A percentile compares a stretch with the other conserved stretches of the same genome.
Conservation (phyloP, 1,140 invertebrate species). For the Melanaphis sacchari region DNA sequence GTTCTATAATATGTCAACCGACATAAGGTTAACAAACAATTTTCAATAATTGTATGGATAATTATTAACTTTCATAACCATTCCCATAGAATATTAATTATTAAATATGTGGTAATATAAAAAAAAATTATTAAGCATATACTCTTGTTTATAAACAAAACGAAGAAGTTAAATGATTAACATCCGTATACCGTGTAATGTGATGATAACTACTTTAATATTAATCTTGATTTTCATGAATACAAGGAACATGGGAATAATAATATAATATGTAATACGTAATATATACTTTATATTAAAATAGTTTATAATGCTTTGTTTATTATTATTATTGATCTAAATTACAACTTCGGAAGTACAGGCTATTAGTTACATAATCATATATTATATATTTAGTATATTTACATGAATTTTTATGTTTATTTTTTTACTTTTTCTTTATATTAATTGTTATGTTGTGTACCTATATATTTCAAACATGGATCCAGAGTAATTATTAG, state of each 20-base stretch:
- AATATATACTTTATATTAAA: background rate
- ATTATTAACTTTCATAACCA: background rate
- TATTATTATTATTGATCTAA: no score
- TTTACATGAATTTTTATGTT: no score
- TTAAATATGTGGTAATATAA: background rate
- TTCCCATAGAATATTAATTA: no score
- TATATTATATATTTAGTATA: no score
- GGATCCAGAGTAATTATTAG: no score
- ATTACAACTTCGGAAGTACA: no score
- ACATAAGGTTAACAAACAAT: background rate
- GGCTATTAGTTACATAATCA: no score
- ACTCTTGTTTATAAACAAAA: background rate
- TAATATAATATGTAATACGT: background rate
- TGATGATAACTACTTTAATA: background rate
- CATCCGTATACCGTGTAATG: no score
- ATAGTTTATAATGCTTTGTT: background rate
- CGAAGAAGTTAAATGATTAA: no score
- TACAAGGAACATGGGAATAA: background rate
- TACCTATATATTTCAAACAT: no score
- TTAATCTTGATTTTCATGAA: background rate
- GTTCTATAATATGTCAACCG: background rate
- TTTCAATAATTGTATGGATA: background rate
- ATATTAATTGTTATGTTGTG: no score
- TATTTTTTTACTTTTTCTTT: no score
- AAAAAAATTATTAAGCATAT: background rate